Conservation (phyloP, 2,888 invertebrate genomes). For the Leptinotarsa rubiginosa region DNA sequence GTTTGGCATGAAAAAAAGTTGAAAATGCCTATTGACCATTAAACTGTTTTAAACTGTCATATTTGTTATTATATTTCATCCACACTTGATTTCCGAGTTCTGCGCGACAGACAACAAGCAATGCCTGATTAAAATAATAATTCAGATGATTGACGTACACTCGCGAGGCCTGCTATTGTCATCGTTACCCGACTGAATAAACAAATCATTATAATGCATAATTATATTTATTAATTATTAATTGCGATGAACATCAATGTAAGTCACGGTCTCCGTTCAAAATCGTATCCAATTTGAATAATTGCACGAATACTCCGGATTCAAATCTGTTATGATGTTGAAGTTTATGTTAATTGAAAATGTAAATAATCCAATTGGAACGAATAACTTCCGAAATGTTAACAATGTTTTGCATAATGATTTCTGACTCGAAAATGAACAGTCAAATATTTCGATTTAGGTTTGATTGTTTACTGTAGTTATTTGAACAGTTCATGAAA, state of each 20-base stretch:
- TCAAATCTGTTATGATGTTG: constrained; percentile 2
- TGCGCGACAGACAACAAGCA: neutral
- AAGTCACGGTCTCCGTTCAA: neutral
- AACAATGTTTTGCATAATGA: neutral
- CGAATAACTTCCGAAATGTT: neutral
- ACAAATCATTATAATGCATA: neutral
- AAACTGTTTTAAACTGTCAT: no score
- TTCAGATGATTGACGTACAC: neutral
- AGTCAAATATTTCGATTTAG: neutral
- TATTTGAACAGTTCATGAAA: neutral
- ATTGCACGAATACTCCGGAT: neutral
- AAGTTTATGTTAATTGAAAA: constrained; percentile 4
- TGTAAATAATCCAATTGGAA: neutral
- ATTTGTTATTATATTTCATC: neutral
- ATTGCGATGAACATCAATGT: neutral
- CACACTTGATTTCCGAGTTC: neutral
- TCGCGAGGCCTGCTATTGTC: neutral
- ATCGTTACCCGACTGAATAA: neutral
- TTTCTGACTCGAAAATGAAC: neutral
- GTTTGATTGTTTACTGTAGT: neutral
- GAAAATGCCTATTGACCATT: no score
- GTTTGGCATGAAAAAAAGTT: no score
- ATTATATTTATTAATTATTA: constrained; percentile 8
- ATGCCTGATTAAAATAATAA: neutral
- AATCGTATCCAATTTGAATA: neutral